Evolutionary conservation across 2,888 invertebrate species (phyloP), one percentile per base, ranked within the genome.

Genomic region (Uropetala carovei): DNA sequence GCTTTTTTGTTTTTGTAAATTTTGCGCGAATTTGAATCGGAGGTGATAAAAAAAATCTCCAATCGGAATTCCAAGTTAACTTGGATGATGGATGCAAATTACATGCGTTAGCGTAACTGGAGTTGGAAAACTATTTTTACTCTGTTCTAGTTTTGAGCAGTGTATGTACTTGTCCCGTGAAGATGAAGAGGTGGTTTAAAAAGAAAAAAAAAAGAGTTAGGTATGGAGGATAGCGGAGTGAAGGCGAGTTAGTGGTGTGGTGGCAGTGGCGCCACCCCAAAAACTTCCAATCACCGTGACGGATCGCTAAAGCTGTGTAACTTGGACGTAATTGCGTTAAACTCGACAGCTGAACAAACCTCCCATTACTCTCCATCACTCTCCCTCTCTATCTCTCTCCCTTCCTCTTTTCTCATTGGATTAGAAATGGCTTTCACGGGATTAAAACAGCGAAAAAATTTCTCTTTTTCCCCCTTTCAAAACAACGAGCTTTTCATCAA

Each of bases 391-490:
- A n/a, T 13, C 18, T 22, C n/a, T n/a, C 22, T 64, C 64, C 13
- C 16, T 64, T 16, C 75, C 75, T 75, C 27, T 27, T 27, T 75
- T 22, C 27, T 27, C 75, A 75, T 75, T 75, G 75, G 75, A 75
- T 75, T 75, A 75, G 75, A 75, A 75, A 75, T 27, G 22, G 75
- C 75, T 75, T 75, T 75, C 75, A 75, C 75, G 75, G 27, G 75
- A 75, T 75, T 75, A 75, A 75, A 75, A 75, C 75, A 13, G 27
- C 7, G 75, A 27, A 27, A 75, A 22, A 27, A 22, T 5, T 75
- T 75, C 11, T 64, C n/a, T 68, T n/a, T n/a, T 9, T 22, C 7
- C n/a, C n/a, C n/a, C n/a, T 8, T 11, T 27, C 75, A 75, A 75
- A 75, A 75, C 0, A 13, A 10, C 27, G 75, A 75, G 75, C 75